phyloP scores from a whole-genome alignment of 2,113 vertebrate genomes.

The Callaeas wilsoni region DNA sequence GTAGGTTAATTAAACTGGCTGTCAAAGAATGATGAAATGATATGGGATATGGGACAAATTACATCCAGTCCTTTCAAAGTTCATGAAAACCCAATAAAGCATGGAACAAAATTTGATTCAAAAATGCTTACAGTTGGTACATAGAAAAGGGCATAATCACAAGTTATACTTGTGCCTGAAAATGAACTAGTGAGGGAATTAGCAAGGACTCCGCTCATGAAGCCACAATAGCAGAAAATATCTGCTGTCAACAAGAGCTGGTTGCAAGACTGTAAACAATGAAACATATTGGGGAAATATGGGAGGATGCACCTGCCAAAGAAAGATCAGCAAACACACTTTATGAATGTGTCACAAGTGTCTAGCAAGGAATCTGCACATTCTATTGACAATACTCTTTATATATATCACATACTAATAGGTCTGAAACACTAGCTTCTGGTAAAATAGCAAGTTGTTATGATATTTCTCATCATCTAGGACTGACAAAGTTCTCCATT shows the following conservation, averaged over 20 bases:
- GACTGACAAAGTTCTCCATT: neutral
- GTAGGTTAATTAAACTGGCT: constrained; percentile 21
- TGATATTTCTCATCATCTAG: neutral
- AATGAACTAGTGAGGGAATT: neutral
- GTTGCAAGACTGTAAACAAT: neutral
- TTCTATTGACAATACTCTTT: neutral
- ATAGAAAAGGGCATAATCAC: neutral
- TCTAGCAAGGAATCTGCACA: neutral
- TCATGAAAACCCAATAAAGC: neutral
- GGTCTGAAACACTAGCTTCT: neutral
- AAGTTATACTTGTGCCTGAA: neutral
- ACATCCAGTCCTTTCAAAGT: neutral
- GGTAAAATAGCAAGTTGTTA: neutral
- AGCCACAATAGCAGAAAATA: neutral
- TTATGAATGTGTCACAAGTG: neutral
- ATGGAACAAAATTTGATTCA: neutral
- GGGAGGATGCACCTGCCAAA: neutral
- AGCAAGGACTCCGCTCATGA: neutral
- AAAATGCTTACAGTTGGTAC: neutral
- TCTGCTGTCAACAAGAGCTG: neutral
- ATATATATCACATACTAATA: neutral
- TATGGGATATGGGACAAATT: neutral
- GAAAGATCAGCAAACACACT: neutral
- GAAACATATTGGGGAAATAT: neutral
- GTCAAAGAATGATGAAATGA: constrained; percentile 14